Evolutionary conservation across 2,113 vertebrate species (phyloP).

Genomic region (Pachyramphus minor): DNA sequence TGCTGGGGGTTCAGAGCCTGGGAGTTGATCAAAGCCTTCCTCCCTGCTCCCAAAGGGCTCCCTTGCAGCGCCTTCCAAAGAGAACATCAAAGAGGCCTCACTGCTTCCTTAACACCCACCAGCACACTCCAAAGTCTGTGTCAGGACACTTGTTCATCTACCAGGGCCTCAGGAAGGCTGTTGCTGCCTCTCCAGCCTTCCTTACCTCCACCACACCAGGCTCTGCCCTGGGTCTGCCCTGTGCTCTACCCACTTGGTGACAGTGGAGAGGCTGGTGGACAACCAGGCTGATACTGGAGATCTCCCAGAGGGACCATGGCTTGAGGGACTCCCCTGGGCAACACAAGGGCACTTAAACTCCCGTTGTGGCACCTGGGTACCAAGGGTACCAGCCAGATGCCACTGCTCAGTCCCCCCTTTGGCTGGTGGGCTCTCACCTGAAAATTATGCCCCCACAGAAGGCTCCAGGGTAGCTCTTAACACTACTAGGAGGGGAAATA

Average conservation of each 20-base stretch:
- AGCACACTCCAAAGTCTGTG: background rate
- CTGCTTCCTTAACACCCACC: background rate
- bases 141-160: background rate
- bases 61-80: background rate
- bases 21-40: background rate
- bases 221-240: background rate
- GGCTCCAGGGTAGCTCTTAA: background rate
- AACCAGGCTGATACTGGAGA: background rate
- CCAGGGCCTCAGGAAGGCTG: background rate
- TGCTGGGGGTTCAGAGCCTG: background rate
- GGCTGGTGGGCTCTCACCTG: background rate
- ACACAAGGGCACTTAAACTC: background rate
- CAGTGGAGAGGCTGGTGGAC: background rate
- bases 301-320: background rate
- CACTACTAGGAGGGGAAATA: background rate
- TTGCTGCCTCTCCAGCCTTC: background rate
- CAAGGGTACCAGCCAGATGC: background rate
- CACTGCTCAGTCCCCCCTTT: background rate
- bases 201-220: rapidly evolving
- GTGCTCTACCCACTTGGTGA: background rate
- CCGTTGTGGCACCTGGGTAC: background rate
- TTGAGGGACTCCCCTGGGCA: background rate
- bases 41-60: background rate
- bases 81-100: background rate
- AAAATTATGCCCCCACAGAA: background rate